Evolutionary conservation across 2,888 invertebrate species (phyloP), one percentile per base, ranked within the genome.

Genomic region (Eupithecia inturbata): DNA sequence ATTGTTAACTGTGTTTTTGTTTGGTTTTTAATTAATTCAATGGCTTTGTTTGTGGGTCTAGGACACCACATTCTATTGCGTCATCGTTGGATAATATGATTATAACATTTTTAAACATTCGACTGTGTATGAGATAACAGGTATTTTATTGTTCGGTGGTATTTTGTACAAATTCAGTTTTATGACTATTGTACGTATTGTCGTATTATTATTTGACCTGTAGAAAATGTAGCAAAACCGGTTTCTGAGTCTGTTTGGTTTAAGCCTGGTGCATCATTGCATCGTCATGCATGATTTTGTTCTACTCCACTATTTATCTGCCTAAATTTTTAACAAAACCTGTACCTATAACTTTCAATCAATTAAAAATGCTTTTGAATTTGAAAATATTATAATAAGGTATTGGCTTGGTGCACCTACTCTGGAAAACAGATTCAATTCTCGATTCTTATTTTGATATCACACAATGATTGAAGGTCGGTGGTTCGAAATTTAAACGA

Each of bases 1-100:
- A 84, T 81, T 81, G 36, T 82, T 83, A 83, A 84, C 83, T 76
- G 69, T 77, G 80, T 85, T 83, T 85, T 83, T 76, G 76, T 76
- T 77, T 82, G n/a, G n/a, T 82, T 41, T 77, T 75, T 80, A 75
- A 77, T 82, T 80, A 72, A 79, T 78, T 82, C 77, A 82, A 82
- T 80, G 73, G 73, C 72, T 73, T 72, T 78, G 82, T 82, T 86
- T 82, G 79, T 84, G 71, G 82, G 84, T 83, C 83, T 83, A 79
- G 81, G 78, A 77, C 82, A 79, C 28, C 80, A 75, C 57, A 80
- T 83, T 83, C 75, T 77, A 76, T 87, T 84, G 82, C 83, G 83
- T 88, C 84, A 83, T 53, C n/a, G 14, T 69, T 33, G 60, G 60
- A 62, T 62, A 68, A 22, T 68, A 36, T n/a, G 22, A 41, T 67